Evolutionary conservation across 2,888 invertebrate genomes (phyloP).

Genomic region (Pelosia muscerda): DNA sequence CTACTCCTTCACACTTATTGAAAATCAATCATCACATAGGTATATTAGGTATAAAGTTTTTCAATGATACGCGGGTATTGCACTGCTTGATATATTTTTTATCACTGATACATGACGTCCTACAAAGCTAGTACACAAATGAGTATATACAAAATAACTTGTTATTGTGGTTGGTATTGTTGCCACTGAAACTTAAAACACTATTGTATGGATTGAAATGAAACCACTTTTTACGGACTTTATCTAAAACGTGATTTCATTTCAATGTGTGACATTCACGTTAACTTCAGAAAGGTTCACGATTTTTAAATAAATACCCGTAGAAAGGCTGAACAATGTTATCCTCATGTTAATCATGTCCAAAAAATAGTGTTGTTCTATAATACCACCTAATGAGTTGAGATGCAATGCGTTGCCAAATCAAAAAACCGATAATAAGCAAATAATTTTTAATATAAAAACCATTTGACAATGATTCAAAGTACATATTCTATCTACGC

Average conservation of each 20-base stretch:
- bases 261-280: too few relatives aligned
- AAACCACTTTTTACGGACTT: too few relatives aligned
- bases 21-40: conserved; percentile 53
- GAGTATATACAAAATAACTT: background rate
- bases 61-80: conserved; percentile 10
- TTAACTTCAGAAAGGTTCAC: too few relatives aligned
- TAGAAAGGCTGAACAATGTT: too few relatives aligned
- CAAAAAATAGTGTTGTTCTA: background rate
- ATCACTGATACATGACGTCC: conserved; percentile 6
- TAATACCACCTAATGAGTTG: background rate
- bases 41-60: conserved; percentile 20
- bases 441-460: background rate
- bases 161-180: background rate
- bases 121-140: background rate
- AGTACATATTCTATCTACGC: background rate
- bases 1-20: conserved; percentile 55
- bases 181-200: background rate
- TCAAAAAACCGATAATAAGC: background rate
- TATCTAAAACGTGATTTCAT: too few relatives aligned
- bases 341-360: background rate
- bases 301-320: too few relatives aligned
- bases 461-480: background rate
- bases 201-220: background rate
- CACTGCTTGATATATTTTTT: conserved; percentile 2
- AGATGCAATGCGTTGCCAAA: background rate